Base-by-base conservation (phyloP, 2,888 invertebrate genomes). In the Saturnia japonica region DNA sequence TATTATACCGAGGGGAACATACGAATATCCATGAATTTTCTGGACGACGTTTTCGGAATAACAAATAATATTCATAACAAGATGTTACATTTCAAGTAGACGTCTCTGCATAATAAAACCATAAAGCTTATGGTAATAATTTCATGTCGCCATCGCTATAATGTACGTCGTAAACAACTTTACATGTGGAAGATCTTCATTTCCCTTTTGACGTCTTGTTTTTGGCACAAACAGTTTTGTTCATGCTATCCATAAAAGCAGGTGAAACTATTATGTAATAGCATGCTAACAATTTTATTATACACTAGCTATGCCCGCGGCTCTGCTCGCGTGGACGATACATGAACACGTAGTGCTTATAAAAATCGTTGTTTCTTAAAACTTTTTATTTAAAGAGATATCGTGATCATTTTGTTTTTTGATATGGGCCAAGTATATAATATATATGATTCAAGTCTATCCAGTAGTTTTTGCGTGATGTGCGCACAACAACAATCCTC, bases 51-150 rank as follows among this genome's bases (percentile, higher is more conserved):
- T 80, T 81, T 72, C 72, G 73, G 77, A 78, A 78, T 77, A 77
- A 77, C 74, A 82, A 83, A 83, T 77, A 54, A 66, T 69, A 72
- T 68, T 74, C 79, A 76, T 80, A 78, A 77, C 76, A 73, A 76
- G 75, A 80, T 79, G 73, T 76, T 82, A 82, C 80, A 81, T 81
- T 80, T 75, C 71, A 76, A 76, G 78, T 77, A 76, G 77, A 72
- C 72, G 68, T 75, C 72, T 85, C 83, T 83, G 79, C 80, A 84
- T 83, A 83, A 84, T 80, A 82, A 78, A 79, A 79, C 80, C 74
- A 82, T 84, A 78, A 69, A 70, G 68, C 64, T 22, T 70, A 70
- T 70, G 66, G 66, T 70, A 43, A 70, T 70, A 70, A 70, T 70
- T 70, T 70, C 54, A 70, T 67, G 70, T 70, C 51, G 40, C 66